Conservation (phyloP, 2,113 vertebrate genomes). For the Clupea harengus region DNA sequence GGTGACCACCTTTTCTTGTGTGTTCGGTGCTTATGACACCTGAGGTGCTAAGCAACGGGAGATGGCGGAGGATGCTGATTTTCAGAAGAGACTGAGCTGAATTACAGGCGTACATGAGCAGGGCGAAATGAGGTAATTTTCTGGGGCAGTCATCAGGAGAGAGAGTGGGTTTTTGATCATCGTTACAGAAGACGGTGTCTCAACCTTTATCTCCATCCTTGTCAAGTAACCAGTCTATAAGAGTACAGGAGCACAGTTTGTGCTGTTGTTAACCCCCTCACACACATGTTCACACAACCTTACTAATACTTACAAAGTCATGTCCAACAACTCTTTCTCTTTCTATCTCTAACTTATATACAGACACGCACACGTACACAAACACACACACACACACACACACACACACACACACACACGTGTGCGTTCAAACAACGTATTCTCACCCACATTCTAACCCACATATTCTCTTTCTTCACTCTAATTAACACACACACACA, state of each 20-base stretch:
- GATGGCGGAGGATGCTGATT: background rate
- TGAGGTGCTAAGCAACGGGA: background rate
- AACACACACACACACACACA: background rate
- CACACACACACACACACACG: background rate
- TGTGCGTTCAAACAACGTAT: background rate
- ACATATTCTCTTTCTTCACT: background rate
- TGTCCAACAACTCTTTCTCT: too few relatives aligned
- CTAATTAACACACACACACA: background rate
- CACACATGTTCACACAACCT: too few relatives aligned
- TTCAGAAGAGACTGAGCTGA: background rate
- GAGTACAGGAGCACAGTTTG: background rate
- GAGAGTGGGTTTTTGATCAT: background rate
- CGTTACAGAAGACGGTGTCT: too few relatives aligned
- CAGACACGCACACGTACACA: background rate
- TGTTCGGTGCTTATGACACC: background rate
- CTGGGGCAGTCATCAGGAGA: slow-evolving; percentile 6
- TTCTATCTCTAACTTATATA: background rate
- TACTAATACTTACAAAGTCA: too few relatives aligned
- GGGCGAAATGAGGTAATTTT: background rate
- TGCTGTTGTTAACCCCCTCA: too few relatives aligned
- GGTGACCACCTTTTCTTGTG: background rate
- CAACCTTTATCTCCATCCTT: background rate
- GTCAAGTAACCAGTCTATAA: background rate
- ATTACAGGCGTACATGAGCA: background rate
- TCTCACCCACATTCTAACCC: background rate